Evolutionary conservation across 2,113 vertebrate species (phyloP), one percentile per base, ranked within the genome.

Genomic region (Lasiurus cinereus): DNA sequence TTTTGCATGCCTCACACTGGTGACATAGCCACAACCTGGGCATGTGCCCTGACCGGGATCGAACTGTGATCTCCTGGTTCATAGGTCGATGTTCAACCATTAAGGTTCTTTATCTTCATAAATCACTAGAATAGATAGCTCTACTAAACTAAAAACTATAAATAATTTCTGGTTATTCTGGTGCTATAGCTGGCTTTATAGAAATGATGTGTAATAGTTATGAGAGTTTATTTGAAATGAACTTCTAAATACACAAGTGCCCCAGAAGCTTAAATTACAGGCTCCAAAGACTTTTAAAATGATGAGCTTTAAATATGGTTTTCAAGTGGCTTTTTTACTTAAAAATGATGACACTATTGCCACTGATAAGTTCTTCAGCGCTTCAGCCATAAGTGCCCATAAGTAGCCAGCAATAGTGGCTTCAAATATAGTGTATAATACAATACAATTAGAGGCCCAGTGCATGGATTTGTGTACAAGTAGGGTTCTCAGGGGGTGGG

Each of bases 131-230:
- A 27, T 87, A 64, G 43, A 54, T 52, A 78, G 21, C 6, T 92
- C 24, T 73, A 54, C 36, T 56, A 70, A 73, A 66, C 31, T 79
- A 16, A 52, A 88, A 31, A 85, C n/a, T 67, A 39, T 80, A 93
- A 91, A 72, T 83, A 82, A 59, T 59, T 91, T 83, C 22, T 86
- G 6, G 22, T 50, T 93, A 90, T 87, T 78, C 33, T 91, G 78
- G 7, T 83, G 13, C 24, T 39, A 9, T 22, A 31, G 21, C 39
- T 11, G 8, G 76, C 22, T 95, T 79, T 83, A 78, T 22, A 78
- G 54, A 79, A 87, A 87, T 69, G 24, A 39, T 52, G 62, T 29
- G 22, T 78, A 22, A 54, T 22, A 29, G 39, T 83, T 24, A 79
- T 88, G 36, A 88, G 29, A 78, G 13, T 18, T 83, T 24, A 90